Evolutionary conservation across 37 sponge, comb jelly and placozoan genomes (phyloP).

Genomic region (Hexactinellida sp.): DNA sequence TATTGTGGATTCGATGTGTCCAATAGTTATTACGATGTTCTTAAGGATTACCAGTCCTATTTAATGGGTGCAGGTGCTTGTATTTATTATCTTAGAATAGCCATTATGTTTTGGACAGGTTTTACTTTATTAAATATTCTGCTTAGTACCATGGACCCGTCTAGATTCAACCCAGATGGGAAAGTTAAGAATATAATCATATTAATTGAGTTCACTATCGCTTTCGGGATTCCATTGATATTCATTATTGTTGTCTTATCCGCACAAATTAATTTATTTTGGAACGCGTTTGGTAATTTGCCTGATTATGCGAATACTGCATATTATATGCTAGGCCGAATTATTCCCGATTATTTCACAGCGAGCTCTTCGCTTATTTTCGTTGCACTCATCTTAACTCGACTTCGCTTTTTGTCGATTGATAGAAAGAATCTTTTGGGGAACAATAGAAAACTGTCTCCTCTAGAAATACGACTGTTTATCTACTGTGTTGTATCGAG

Average conservation of each 20-base stretch:
- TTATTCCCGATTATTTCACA: constrained; percentile 8
- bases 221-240: background rate
- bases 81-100: constrained; percentile 3
- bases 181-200: background rate
- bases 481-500: constrained; percentile 1
- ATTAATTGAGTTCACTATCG: background rate
- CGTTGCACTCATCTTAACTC: background rate
- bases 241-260: background rate
- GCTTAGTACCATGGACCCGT: background rate
- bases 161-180: background rate
- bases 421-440: background rate
- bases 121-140: background rate
- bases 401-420: background rate
- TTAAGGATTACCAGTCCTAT: background rate
- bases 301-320: background rate
- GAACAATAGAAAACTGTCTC: background rate
- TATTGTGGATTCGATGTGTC: background rate
- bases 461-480: background rate
- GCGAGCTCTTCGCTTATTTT: background rate
- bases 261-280: background rate
- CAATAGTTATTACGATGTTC: background rate
- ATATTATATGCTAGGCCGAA: background rate
- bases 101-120: background rate
- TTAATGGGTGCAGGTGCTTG: background rate
- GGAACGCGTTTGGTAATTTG: background rate